These are phyloP conservation scores for Trichonephila clavipes DNA, from an alignment of 1,140 invertebrate genomes.

Conservation along the genomic window DNA sequence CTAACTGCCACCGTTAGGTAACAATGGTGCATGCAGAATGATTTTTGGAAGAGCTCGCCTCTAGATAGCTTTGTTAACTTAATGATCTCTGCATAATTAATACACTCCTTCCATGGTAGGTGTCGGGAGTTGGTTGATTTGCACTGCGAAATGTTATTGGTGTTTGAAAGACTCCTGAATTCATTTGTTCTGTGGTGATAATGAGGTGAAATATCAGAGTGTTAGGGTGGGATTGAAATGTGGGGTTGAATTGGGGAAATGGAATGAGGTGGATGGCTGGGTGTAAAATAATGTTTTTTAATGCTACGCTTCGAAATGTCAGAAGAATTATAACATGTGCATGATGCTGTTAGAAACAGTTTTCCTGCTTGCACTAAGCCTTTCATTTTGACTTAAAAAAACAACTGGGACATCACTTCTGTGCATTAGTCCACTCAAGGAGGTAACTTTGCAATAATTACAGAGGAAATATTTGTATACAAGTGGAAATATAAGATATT, in stretches of 20 bases:
- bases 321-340: no score
- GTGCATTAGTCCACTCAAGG: no score
- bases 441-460: no score
- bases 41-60: neutral
- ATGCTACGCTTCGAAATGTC: no score
- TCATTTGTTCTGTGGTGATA: conserved; percentile 15
- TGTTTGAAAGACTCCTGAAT: neutral
- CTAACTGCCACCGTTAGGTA: conserved; percentile 4
- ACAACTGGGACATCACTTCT: no score
- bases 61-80: conserved; percentile 23
- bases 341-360: no score
- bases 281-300: neutral
- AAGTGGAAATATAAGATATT: no score
- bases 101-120: neutral
- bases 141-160: neutral
- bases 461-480: no score
- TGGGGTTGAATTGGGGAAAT: neutral
- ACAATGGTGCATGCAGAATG: neutral
- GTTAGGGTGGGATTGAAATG: neutral
- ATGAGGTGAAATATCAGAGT: neutral
- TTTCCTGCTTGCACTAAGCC: no score
- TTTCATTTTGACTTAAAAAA: no score
- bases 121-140: neutral
- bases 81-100: conserved; percentile 34
- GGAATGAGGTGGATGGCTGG: neutral